These are phyloP conservation scores for Drosophila murphyi DNA, from an alignment of 1,140 invertebrate genomes.

Conservation along the genomic window DNA sequence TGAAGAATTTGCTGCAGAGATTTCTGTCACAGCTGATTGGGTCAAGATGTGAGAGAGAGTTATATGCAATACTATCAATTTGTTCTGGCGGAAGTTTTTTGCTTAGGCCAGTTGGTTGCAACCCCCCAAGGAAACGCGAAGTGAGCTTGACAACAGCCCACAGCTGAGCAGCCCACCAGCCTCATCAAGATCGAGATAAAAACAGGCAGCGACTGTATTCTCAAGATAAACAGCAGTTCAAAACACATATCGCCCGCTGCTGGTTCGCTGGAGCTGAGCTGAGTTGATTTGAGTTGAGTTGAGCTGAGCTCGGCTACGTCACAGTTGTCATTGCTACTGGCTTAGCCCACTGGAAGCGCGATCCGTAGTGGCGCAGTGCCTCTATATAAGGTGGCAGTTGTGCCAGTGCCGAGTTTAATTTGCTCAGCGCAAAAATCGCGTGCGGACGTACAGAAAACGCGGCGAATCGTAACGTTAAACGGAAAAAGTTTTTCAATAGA, in stretches of 20 bases:
- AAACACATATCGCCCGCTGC: constrained; percentile 27
- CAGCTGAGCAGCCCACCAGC: constrained; percentile 27
- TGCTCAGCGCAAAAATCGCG: constrained; percentile 78
- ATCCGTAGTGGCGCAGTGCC: constrained; percentile 29
- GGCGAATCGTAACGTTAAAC: constrained; percentile 46
- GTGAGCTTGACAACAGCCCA: neutral
- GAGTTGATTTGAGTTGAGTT: neutral
- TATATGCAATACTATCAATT: neutral
- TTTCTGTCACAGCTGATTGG: constrained; percentile 12
- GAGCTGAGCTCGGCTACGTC: constrained; percentile 44
- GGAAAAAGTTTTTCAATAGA: constrained; percentile 35
- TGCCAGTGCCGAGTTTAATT: constrained; percentile 73
- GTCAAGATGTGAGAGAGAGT: neutral
- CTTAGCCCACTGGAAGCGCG: constrained; percentile 49
- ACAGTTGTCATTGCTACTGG: constrained; percentile 63
- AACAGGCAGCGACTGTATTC: constrained; percentile 36
- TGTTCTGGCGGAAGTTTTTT: neutral
- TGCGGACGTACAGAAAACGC: constrained; percentile 76
- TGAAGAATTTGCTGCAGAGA: neutral
- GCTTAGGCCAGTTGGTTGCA: neutral
- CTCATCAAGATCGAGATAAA: constrained; percentile 38
- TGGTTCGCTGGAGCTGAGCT: neutral
- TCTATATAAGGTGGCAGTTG: constrained; percentile 75
- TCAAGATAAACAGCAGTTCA: constrained; percentile 61
- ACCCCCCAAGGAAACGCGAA: constrained; percentile 52